A percentile compares a stretch with the other conserved stretches of the same genome.
phyloP scores from a whole-genome alignment of 2,888 invertebrate species.

The Pemphredon lugubris region DNA sequence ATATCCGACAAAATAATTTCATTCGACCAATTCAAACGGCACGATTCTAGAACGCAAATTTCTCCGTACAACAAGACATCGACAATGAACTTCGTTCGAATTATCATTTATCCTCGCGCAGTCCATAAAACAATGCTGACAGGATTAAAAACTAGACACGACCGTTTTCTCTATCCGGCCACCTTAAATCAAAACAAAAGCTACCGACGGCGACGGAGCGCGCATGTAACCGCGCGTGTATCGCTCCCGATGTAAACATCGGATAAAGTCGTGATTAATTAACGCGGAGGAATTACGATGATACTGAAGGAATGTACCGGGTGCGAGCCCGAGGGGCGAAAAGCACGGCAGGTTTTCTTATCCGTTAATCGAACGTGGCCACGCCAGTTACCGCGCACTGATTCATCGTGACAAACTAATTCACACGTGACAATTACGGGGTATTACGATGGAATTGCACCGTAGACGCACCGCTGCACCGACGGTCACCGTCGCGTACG shows the following conservation, averaged over 20 bases:
- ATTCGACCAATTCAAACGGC: no score
- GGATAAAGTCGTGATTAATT: constrained; percentile 24
- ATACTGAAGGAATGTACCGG: constrained; percentile 5
- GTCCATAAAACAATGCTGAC: no score
- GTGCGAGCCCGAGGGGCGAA: constrained; percentile 1
- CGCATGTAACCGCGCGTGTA: not conserved
- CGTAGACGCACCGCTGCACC: not conserved
- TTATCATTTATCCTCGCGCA: no score
- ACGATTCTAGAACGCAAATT: no score
- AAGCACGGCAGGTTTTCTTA: constrained; percentile 27
- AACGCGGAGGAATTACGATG: constrained; percentile 5
- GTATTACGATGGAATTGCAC: constrained; percentile 21
- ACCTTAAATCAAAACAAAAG: no score
- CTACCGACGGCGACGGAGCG: not conserved
- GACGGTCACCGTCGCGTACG: not conserved
- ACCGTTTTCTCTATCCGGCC: no score
- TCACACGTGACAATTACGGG: constrained; percentile 34
- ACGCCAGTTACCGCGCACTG: constrained; percentile 3
- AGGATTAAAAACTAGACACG: no score
- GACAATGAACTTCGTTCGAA: no score
- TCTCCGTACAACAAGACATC: no score
- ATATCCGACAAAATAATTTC: no score
- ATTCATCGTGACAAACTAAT: constrained; percentile 44
- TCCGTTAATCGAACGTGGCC: not conserved
- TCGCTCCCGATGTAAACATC: constrained; percentile 18